Evolutionary conservation across 2,113 vertebrate species (phyloP).

Genomic region (Chlorodrepanis virens): DNA sequence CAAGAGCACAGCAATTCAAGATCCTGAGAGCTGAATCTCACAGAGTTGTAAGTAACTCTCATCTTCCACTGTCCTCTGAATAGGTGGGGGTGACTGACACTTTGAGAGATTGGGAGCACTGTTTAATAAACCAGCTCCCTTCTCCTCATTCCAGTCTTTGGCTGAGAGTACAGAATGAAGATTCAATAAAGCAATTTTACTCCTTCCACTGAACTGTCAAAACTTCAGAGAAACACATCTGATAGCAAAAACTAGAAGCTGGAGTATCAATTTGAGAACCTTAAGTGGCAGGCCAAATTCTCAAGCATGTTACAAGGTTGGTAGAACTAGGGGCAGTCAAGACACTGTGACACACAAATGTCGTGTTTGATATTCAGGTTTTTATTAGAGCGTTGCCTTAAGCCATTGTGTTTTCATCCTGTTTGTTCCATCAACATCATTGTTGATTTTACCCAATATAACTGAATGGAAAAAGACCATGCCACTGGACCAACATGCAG

Average conservation of each 20-base stretch:
- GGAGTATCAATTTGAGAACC: background rate
- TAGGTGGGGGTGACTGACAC: background rate
- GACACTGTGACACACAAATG: background rate
- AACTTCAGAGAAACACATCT: background rate
- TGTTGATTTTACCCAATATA: background rate
- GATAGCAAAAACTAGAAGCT: background rate
- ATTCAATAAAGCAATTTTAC: background rate
- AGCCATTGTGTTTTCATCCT: background rate
- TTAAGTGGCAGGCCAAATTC: background rate
- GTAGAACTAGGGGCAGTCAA: background rate
- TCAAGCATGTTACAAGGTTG: background rate
- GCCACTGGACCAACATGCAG: background rate
- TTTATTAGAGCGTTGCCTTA: background rate
- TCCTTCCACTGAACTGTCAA: background rate
- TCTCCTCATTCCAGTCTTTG: background rate
- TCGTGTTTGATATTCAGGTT: background rate
- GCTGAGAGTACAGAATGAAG: background rate
- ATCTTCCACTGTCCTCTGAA: constrained; percentile 16
- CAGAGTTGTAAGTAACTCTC: background rate
- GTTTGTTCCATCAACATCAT: background rate
- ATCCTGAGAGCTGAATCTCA: background rate
- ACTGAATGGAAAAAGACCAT: background rate
- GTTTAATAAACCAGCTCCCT: background rate
- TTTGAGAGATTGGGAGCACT: background rate
- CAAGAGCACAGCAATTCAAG: background rate